A percentile compares a stretch with the other conserved stretches of the same genome.
These are phyloP conservation scores for Boloria selene DNA, from an alignment of 2,888 invertebrate genomes.

Conservation along the genomic window DNA sequence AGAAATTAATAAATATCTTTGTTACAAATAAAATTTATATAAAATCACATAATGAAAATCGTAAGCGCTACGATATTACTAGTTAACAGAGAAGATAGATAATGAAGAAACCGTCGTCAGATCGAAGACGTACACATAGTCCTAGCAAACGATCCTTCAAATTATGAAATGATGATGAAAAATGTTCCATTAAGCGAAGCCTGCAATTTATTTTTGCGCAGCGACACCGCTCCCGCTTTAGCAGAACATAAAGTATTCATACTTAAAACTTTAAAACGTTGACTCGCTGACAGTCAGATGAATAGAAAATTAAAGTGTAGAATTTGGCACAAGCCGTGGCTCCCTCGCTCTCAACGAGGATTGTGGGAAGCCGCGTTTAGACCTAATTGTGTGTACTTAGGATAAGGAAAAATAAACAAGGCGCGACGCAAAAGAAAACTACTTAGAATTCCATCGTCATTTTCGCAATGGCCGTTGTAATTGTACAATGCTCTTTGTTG, in stretches of 20 bases:
- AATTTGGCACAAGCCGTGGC: slow-evolving; percentile 33
- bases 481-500: slow-evolving; percentile 41
- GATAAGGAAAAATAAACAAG: slow-evolving; percentile 46
- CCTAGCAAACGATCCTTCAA: slow-evolving; percentile 30
- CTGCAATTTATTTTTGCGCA: slow-evolving; percentile 37
- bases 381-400: slow-evolving; percentile 46
- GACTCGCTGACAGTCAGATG: slow-evolving; percentile 39
- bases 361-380: slow-evolving; percentile 28
- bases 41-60: neutral
- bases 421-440: slow-evolving; percentile 39
- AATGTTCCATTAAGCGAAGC: slow-evolving; percentile 40
- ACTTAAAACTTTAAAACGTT: slow-evolving; percentile 40
- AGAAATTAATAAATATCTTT: too few relatives aligned
- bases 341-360: slow-evolving; percentile 7
- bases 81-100: too few relatives aligned
- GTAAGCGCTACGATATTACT: neutral
- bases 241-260: slow-evolving; percentile 40
- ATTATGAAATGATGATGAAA: slow-evolving; percentile 40
- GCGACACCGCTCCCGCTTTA: slow-evolving; percentile 34
- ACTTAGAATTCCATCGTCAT: slow-evolving; percentile 37
- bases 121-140: slow-evolving; percentile 15
- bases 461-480: slow-evolving; percentile 30
- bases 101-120: slow-evolving; percentile 18
- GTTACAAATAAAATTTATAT: neutral
- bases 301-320: slow-evolving; percentile 42